Conservation (phyloP, 2,888 invertebrate species). For the Crioceris asparagi region DNA sequence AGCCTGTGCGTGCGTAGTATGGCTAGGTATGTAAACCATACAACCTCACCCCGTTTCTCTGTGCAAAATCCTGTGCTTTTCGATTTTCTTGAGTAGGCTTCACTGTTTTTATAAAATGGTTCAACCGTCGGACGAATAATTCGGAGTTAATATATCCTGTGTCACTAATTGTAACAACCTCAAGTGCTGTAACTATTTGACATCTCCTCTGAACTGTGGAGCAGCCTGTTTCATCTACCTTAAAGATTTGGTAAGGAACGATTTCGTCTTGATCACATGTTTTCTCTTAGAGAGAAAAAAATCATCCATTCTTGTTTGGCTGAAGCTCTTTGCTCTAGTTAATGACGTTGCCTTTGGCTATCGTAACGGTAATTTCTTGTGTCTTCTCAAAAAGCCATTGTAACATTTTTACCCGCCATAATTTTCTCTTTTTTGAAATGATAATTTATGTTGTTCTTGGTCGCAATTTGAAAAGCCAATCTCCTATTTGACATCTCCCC, state of each 20-base stretch:
- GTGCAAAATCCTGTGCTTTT: conserved; percentile 6
- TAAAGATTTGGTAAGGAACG: conserved; percentile 19
- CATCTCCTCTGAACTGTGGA: conserved; percentile 17
- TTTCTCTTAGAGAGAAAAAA: conserved; percentile 16
- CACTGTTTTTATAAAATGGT: conserved; percentile 8
- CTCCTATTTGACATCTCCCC: conserved; percentile 12
- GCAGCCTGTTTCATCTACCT: too few species aligned
- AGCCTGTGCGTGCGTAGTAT: conserved; percentile 13
- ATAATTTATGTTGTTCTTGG: too few species aligned
- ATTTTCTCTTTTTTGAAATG: too few species aligned
- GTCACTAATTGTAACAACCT: conserved; percentile 9
- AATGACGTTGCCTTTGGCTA: conserved; percentile 7
- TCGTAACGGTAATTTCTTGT: conserved; percentile 5
- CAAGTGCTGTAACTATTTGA: conserved; percentile 16
- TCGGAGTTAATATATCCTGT: conserved; percentile 10
- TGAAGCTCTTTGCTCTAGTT: conserved; percentile 15
- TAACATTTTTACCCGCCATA: too few species aligned
- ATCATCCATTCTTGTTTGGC: conserved; percentile 12
- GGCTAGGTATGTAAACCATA: too few species aligned
- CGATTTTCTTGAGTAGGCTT: conserved; percentile 6
- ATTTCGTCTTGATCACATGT: conserved; percentile 13
- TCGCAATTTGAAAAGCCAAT: too few species aligned
- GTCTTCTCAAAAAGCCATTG: conserved; percentile 4
- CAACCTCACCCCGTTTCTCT: conserved; percentile 1
- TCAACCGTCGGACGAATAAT: conserved; percentile 8